Percentiles rank a stretch among this genome's conserved stretches.
Evolutionary conservation across 2,888 invertebrate species (phyloP).

Genomic region (Lasioglossum oenotherae): DNA sequence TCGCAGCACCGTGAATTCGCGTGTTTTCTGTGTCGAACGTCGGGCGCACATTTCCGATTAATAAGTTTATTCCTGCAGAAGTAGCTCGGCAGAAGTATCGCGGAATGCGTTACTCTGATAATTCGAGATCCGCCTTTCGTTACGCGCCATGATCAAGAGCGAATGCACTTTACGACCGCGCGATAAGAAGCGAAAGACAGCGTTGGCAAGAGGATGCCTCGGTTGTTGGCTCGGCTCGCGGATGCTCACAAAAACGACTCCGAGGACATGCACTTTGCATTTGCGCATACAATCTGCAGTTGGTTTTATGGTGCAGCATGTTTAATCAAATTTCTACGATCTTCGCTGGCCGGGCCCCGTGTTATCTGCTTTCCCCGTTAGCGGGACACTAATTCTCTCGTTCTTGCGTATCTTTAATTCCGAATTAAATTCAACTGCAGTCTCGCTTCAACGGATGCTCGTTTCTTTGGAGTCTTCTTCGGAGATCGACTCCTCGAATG

Average conservation of each 20-base stretch:
- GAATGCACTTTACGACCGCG: slow-evolving; percentile 54
- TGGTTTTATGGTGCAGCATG: slow-evolving; percentile 44
- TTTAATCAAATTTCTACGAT: slow-evolving; percentile 43
- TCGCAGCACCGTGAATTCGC: background rate
- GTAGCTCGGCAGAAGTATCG: slow-evolving; percentile 9
- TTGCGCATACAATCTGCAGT: slow-evolving; percentile 56
- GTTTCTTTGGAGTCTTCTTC: background rate
- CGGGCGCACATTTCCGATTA: background rate
- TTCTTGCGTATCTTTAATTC: slow-evolving; percentile 7
- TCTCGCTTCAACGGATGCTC: background rate
- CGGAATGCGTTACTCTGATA: slow-evolving; percentile 36
- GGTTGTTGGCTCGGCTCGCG: slow-evolving; percentile 53
- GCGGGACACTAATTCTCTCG: slow-evolving; percentile 22
- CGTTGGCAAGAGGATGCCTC: slow-evolving; percentile 50
- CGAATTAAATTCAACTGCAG: background rate
- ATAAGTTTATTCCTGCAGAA: background rate
- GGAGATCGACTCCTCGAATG: background rate
- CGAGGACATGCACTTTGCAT: slow-evolving; percentile 47
- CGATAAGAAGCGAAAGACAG: slow-evolving; percentile 57
- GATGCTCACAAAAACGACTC: slow-evolving; percentile 47
- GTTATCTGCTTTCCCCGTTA: slow-evolving; percentile 11
- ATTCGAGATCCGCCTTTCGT: slow-evolving; percentile 42
- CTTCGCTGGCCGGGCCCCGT: slow-evolving; percentile 8
- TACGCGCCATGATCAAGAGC: slow-evolving; percentile 50
- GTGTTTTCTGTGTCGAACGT: background rate